Evolutionary conservation across 2,888 invertebrate species (phyloP).

Genomic region (Drosophila sordidapex): DNA sequence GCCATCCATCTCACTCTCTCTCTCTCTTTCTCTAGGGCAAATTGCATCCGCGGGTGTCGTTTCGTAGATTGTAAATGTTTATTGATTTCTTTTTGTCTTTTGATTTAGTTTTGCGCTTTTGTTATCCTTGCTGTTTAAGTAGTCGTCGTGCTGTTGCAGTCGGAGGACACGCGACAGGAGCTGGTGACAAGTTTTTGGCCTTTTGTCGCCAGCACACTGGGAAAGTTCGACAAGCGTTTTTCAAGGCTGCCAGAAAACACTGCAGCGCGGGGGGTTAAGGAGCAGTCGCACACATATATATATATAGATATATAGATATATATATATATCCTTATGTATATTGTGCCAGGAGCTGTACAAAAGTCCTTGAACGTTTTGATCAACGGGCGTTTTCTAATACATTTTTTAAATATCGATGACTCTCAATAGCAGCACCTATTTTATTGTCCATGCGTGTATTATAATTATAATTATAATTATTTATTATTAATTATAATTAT

Average conservation of each 20-base stretch:
- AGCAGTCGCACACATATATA: neutral
- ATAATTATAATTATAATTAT: too few species aligned
- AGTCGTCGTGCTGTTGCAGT: slow-evolving; percentile 75
- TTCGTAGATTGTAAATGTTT: slow-evolving; percentile 63
- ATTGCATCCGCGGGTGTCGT: slow-evolving; percentile 71
- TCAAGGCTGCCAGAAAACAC: slow-evolving; percentile 47
- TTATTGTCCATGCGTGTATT: neutral
- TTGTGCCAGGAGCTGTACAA: slow-evolving; percentile 33
- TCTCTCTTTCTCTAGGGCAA: slow-evolving; percentile 1
- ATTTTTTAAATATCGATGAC: too few species aligned
- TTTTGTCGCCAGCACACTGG: slow-evolving; percentile 38
- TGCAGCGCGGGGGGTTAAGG: slow-evolving; percentile 10
- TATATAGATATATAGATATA: neutral
- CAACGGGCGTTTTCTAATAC: neutral
- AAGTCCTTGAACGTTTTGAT: slow-evolving; percentile 34
- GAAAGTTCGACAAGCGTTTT: slow-evolving; percentile 44
- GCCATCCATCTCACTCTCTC: neutral
- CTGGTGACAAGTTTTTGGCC: slow-evolving; percentile 71
- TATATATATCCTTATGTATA: neutral
- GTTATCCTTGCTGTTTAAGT: slow-evolving; percentile 66
- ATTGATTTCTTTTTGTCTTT: slow-evolving; percentile 66
- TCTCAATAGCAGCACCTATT: neutral
- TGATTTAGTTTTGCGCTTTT: slow-evolving; percentile 55
- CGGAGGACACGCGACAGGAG: slow-evolving; percentile 81
- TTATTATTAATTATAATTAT: too few species aligned